These are phyloP conservation scores for Bufo bufo DNA, from an alignment of 2,113 vertebrate species.

Conservation along the genomic window DNA sequence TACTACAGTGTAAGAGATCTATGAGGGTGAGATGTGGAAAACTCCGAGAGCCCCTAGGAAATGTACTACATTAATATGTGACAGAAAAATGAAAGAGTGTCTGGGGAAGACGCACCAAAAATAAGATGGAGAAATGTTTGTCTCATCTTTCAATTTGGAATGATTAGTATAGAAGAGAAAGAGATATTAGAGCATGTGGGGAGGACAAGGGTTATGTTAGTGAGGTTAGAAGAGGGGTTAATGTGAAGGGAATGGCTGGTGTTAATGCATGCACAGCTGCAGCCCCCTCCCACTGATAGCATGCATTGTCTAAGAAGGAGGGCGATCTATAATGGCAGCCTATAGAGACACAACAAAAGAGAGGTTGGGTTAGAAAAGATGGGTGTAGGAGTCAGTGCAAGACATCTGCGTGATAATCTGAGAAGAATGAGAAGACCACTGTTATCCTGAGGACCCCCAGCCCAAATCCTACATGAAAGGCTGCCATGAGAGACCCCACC, in stretches of 20 bases:
- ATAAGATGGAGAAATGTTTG: neutral
- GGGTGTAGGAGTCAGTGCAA: neutral
- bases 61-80: neutral
- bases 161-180: neutral
- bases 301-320: constrained; percentile 53
- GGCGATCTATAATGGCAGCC: constrained; percentile 57
- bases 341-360: constrained; percentile 29
- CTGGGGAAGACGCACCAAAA: neutral
- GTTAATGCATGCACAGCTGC: constrained; percentile 42
- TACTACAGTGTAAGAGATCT: neutral
- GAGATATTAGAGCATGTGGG: neutral
- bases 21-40: neutral
- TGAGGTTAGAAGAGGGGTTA: constrained; percentile 36
- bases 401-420: neutral
- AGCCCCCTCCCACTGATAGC: constrained; percentile 44
- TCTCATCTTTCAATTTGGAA: neutral
- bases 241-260: constrained; percentile 27
- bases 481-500: constrained; percentile 59
- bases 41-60: neutral
- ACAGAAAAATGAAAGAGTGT: neutral
- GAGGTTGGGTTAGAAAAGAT: neutral
- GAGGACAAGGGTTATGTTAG: constrained; percentile 43
- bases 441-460: neutral
- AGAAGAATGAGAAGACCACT: neutral
- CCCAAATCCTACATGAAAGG: constrained; percentile 32